Evolutionary conservation across 2,113 vertebrate genomes (phyloP), one percentile per base, ranked within the genome.

Genomic region (Haplochromis burtoni): DNA sequence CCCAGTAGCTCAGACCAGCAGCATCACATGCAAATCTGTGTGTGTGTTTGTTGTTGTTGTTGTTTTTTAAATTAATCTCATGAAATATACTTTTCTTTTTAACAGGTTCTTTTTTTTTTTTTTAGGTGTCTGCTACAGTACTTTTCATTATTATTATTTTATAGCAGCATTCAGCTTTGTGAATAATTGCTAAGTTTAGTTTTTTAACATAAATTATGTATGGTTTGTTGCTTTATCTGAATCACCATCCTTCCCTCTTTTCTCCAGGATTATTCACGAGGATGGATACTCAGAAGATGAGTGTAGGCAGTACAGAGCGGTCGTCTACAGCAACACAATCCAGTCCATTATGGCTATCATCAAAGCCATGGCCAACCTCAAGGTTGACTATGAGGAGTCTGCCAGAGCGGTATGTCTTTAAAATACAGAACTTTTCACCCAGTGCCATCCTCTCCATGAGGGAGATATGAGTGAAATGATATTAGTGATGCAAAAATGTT

Each of bases 331-430:
- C 96, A 99, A 99, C 96, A 99, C 98, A 95, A 98, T 99, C 96
- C 98, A 99, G 96, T 99, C 98, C 91, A 98, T 99, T 89, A 99
- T 99, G 98, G 98, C 98, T 86, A 99, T 99, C 83, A 97, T 99
- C 96, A 99, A 99, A 95, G 98, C 98, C 1, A 99, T 99, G 98
- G 95, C 95, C 92, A 98, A 98, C 92, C 97, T 99, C 87, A 98
- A 99, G 94, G 98, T 99, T n/a, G 96, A 98, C 68, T 99, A 98
- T 21, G 97, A 97, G 5, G 98, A 99, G n/a, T 8, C 97, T 83
- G 93, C 96, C 19, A 97, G 98, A 90, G 96, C 95, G 82, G 98
- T 99, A 95, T 1, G 98, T 96, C 49, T 24, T 42, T 47, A 26
- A 63, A 80, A 29, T 19, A 2, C 10, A 2, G 17, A 71, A 13